Base-by-base conservation (phyloP, 2,888 invertebrate genomes). In the Cremastobaeus sp. region DNA sequence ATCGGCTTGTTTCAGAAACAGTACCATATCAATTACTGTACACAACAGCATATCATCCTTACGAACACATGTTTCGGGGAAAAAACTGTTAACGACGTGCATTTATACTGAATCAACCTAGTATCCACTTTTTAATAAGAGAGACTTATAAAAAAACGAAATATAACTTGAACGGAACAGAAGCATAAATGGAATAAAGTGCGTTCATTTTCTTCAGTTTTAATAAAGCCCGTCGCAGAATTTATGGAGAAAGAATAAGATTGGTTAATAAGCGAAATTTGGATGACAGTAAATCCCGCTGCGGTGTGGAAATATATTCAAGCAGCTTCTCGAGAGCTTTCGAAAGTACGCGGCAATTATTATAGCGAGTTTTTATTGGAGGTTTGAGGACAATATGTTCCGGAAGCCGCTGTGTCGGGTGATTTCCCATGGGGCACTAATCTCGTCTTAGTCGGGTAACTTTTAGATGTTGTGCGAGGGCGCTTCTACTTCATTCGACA, bases 401-500 rank as follows among this genome's bases (percentile, higher is more conserved):
- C 72, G 74, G 77, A 77, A 79, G 78, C 80, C 74, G 71, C 60
- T 69, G 59, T 74, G 64, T 72, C 74, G 72, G 79, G 76, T 86
- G 84, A 86, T 86, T 86, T 86, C 86, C 85, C 86, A 62, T 57
- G 85, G 84, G 86, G 80, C 71, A 77, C 81, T 82, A 83, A 86
- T 85, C 81, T 84, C 81, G 82, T 82, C 82, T 81, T 78, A 78
- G 78, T 78, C 74, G 76, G 71, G 76, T 77, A 83, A 83, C 83
- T 84, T 84, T 83, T 80, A 79, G 78, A 66, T 76, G 77, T 77
- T 77, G 76, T 64, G 66, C 77, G 72, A 77, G 68, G 74, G 76
- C 76, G 77, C 76, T 76, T 75, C 74, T 76, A 59, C 54, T 70
- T 75, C 76, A 77, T 57, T 64, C 60, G 34, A 41, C 55, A 39